Evolutionary conservation across 2,113 vertebrate genomes (phyloP).

Genomic region (Cyanoderma ruficeps): DNA sequence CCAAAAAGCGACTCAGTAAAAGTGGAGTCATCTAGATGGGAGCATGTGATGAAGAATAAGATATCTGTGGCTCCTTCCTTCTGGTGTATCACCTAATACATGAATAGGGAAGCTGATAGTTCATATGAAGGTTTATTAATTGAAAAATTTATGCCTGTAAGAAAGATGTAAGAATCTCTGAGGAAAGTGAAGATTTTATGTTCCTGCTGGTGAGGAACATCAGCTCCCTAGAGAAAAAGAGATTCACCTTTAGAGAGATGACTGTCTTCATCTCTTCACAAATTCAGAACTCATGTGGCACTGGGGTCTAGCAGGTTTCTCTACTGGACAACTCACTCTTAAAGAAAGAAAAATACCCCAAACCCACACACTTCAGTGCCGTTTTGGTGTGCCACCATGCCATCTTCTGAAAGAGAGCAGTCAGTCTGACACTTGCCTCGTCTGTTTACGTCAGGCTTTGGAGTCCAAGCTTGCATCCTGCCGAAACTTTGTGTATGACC

Average conservation of each 20-base stretch:
- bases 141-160: background rate
- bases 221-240: background rate
- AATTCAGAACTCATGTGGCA: background rate
- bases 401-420: background rate
- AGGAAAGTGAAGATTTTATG: background rate
- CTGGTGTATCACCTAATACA: background rate
- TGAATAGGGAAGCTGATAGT: background rate
- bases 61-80: background rate
- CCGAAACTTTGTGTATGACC: slow-evolving; percentile 90
- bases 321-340: background rate
- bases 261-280: background rate
- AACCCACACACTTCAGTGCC: background rate
- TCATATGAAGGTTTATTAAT: background rate
- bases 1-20: background rate
- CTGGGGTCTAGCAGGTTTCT: background rate
- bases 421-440: background rate
- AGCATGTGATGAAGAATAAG: background rate
- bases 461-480: slow-evolving; percentile 98
- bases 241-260: background rate
- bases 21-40: background rate
- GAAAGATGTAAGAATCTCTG: background rate
- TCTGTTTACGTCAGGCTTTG: slow-evolving; percentile 79
- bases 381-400: background rate
- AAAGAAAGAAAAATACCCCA: background rate
- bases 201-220: background rate